Percentiles rank a stretch among this genome's conserved stretches.
phyloP scores from a whole-genome alignment of 2,888 invertebrate species.

The Tineola bisselliella region DNA sequence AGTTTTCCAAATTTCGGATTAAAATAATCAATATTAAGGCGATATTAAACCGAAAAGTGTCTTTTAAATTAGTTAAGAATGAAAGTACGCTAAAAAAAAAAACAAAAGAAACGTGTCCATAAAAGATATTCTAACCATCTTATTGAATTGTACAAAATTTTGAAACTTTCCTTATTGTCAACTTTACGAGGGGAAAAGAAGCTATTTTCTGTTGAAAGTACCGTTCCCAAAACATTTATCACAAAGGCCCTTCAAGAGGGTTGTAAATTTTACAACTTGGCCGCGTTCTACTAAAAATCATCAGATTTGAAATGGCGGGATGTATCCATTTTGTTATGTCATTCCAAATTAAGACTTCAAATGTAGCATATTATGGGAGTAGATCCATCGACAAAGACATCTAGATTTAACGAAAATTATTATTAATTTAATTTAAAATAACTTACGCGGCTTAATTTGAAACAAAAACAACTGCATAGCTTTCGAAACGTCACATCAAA shows the following conservation, averaged over 20 bases:
- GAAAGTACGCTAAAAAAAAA: background rate
- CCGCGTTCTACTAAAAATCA: background rate
- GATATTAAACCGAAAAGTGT: too few relatives aligned
- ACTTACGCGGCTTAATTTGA: too few relatives aligned
- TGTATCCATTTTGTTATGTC: background rate
- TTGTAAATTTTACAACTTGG: constrained; percentile 4
- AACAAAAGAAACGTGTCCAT: background rate
- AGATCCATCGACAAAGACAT: too few relatives aligned
- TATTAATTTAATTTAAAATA: too few relatives aligned
- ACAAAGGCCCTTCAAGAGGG: background rate
- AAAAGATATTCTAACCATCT: background rate
- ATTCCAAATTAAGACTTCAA: background rate
- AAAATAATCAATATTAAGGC: too few relatives aligned
- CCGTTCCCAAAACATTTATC: constrained; percentile 1
- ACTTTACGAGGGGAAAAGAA: constrained; percentile 3
- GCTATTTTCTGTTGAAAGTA: background rate
- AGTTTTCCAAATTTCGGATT: too few relatives aligned
- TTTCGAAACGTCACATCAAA: too few relatives aligned
- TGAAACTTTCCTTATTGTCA: constrained; percentile 6
- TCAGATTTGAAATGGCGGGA: constrained; percentile 1
- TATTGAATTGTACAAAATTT: constrained; percentile 2
- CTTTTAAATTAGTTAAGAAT: too few relatives aligned
- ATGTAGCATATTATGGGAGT: too few relatives aligned
- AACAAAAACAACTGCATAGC: too few relatives aligned
- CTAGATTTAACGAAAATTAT: too few relatives aligned